Evolutionary conservation across 2,888 invertebrate species (phyloP).

Genomic region (Bibio marci): DNA sequence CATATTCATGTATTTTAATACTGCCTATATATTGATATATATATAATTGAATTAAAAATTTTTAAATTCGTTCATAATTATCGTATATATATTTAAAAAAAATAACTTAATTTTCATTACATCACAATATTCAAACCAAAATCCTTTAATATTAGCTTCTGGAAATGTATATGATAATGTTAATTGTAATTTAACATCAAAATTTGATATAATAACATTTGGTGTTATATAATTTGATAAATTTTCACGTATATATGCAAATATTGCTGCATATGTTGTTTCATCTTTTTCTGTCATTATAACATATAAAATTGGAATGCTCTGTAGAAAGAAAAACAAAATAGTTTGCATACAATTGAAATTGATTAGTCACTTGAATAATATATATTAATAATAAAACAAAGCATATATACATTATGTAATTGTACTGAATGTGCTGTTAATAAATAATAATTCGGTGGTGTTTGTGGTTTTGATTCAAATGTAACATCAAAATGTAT

Average conservation of each 20-base stretch:
- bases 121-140: slow-evolving; percentile 16
- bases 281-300: slow-evolving; percentile 13
- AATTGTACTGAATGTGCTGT: slow-evolving; percentile 13
- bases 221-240: slow-evolving; percentile 11
- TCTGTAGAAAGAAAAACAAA: slow-evolving; percentile 8
- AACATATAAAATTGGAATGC: slow-evolving; percentile 14
- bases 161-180: slow-evolving; percentile 13
- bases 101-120: slow-evolving; percentile 1
- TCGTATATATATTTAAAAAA: neutral
- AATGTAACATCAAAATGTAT: slow-evolving; percentile 14
- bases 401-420: neutral
- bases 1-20: slow-evolving; percentile 13
- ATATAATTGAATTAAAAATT: neutral
- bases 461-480: slow-evolving; percentile 11
- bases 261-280: slow-evolving; percentile 12
- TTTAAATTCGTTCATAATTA: neutral
- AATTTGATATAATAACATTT: slow-evolving; percentile 14
- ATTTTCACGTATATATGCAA: slow-evolving; percentile 14
- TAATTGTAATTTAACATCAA: slow-evolving; percentile 13
- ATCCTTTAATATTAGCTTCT: slow-evolving; percentile 15
- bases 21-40: slow-evolving; percentile 6
- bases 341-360: neutral
- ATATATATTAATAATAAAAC: neutral
- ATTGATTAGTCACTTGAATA: too few species aligned
- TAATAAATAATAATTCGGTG: slow-evolving; percentile 13